These are phyloP conservation scores for Tauraco hartlaubi DNA, from an alignment of 2,797 vertebrate species.

Conservation along the genomic window DNA sequence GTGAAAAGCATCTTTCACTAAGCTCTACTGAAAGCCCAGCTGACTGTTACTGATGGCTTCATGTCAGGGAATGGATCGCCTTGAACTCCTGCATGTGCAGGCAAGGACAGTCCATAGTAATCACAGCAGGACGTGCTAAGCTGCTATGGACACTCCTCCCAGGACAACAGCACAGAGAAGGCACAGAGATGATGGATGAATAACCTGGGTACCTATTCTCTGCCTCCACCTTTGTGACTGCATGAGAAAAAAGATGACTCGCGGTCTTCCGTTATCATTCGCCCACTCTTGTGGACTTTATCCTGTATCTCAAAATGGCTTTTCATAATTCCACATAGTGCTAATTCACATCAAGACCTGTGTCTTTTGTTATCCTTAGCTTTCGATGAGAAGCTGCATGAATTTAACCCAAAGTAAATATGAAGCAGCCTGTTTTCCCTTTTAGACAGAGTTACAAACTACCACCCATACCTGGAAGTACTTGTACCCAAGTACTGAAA, in stretches of 20 bases:
- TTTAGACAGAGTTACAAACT: neutral
- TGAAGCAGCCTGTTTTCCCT: neutral
- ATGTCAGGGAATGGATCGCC: neutral
- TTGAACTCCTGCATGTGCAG: neutral
- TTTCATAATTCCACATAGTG: neutral
- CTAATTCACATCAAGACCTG: neutral
- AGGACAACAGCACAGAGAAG: neutral
- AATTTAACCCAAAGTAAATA: neutral
- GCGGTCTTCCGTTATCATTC: fast-evolving
- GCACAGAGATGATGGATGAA: neutral
- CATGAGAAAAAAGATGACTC: neutral
- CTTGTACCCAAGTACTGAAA: neutral
- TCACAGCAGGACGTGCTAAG: neutral
- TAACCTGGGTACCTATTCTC: neutral
- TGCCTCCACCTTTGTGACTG: neutral
- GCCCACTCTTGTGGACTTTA: neutral
- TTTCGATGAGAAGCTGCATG: neutral
- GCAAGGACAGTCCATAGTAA: neutral
- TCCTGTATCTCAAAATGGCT: neutral
- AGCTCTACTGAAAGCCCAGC: neutral
- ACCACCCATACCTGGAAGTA: neutral
- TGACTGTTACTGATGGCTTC: neutral
- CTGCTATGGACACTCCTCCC: neutral
- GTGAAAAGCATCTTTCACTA: conserved; percentile 17
- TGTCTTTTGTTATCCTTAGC: neutral